Evolutionary conservation across 2,113 vertebrate genomes (phyloP).

Genomic region (Alethe diademata): DNA sequence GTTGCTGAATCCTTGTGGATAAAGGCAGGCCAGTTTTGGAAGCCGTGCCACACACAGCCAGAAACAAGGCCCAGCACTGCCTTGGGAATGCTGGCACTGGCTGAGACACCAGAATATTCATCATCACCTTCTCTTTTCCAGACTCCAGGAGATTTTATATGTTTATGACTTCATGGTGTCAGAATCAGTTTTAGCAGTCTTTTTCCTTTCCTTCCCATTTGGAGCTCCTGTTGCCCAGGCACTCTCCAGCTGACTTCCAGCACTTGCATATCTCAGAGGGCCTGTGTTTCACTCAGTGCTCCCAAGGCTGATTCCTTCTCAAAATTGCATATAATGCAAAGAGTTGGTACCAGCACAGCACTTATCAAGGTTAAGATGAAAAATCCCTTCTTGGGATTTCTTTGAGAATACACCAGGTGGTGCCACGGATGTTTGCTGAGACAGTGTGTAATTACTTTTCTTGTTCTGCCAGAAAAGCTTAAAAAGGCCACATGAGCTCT

Average conservation of each 20-base stretch:
- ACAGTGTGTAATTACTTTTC: slow-evolving; percentile 59
- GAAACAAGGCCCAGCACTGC: not conserved
- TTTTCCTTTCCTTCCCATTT: not conserved
- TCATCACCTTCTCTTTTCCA: not conserved
- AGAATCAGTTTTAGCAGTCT: not conserved
- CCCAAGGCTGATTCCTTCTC: not conserved
- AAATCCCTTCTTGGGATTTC: slow-evolving; percentile 36
- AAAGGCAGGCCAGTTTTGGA: not conserved
- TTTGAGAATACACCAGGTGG: slow-evolving; percentile 24
- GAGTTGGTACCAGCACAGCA: not conserved
- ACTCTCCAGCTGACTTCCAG: not conserved
- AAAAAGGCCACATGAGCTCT: not conserved
- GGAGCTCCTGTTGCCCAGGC: not conserved
- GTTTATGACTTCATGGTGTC: not conserved
- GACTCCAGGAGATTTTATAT: not conserved
- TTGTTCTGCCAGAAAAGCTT: slow-evolving; percentile 32
- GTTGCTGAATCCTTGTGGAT: not conserved
- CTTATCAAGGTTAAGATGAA: slow-evolving; percentile 35
- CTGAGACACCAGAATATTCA: not conserved
- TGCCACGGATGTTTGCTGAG: slow-evolving; percentile 25
- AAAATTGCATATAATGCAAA: not conserved
- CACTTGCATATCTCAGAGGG: not conserved
- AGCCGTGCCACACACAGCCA: not conserved
- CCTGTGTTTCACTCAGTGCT: not conserved
- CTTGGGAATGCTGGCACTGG: not conserved